Evolutionary conservation across 2,888 invertebrate species (phyloP), one percentile per base, ranked within the genome.

Genomic region (Ptychoptera albimana): DNA sequence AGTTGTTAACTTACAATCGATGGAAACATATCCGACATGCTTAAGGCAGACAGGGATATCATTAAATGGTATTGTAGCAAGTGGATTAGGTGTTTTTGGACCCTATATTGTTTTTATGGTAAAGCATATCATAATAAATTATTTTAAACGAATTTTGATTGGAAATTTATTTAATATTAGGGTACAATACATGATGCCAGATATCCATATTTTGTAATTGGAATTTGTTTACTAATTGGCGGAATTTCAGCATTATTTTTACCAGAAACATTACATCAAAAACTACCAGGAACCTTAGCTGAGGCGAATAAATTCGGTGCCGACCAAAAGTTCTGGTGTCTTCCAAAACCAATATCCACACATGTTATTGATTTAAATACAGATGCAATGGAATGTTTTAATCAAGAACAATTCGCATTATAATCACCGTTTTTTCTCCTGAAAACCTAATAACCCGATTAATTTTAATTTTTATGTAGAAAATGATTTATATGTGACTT

Each of bases 21-120:
- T 79, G 57, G 79, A 80, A 60, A 65, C 77, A 14, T 79, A 76
- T 57, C 79, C 79, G 11, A 79, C 79, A 0, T 74, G 74, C 51
- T 61, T 79, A 31, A 64, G 80, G 15, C 76, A 78, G 54, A 73
- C 77, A 8, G 79, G 79, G 42, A 69, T 74, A 51, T 72, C 77
- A 1, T 55, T 78, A 45, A 73, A 75, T 31, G 69, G 70, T 44
- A 68, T 77, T 34, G 54, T 72, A 38, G 70, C 72, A 8, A 73
- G 72, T 55, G 64, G 64, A 15, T 62, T 75, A 39, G 69, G 71
- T 13, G 67, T 74, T n/a, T 51, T 72, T 39, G 72, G 72, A 1
- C 76, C 78, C 0, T 77, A 74, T 53, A 64, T 79, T 48, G 71
- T 77, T 14, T 72, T 71, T 55, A 55, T 74, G 63, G 70, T 73